phyloP scores from a whole-genome alignment of 2,888 invertebrate species.

The Sarcophaga variegata region DNA sequence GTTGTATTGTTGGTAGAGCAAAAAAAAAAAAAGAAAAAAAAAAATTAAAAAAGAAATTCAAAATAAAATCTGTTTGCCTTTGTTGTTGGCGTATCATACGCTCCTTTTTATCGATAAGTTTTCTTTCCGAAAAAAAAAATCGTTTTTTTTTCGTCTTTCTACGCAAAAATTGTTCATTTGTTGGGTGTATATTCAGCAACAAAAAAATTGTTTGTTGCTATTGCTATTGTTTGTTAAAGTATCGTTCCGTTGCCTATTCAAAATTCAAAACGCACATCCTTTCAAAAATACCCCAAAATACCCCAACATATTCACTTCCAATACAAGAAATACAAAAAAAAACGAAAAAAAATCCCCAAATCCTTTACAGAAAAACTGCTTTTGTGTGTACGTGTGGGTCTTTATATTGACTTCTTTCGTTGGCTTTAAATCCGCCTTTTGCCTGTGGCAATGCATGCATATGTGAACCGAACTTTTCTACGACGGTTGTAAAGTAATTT shows the following conservation, averaged over 20 bases:
- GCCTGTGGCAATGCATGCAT: constrained; percentile 12
- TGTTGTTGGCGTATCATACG: not conserved
- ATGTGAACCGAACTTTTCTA: not conserved
- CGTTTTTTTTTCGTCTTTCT: too few relatives aligned
- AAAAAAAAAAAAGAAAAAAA: too few relatives aligned
- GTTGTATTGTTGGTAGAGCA: not conserved
- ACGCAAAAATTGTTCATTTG: too few relatives aligned
- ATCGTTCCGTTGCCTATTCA: constrained; percentile 41
- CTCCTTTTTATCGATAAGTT: not conserved
- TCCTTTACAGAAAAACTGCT: not conserved
- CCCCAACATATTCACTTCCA: not conserved
- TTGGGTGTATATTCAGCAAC: not conserved
- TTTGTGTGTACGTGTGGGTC: constrained; percentile 46
- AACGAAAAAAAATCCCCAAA: not conserved
- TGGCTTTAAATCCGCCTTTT: not conserved
- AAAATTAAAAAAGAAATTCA: not conserved
- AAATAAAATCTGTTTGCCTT: not conserved
- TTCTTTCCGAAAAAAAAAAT: not conserved
- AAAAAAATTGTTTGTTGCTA: not conserved
- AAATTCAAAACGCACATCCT: constrained; percentile 47
- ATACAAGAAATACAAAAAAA: constrained; percentile 4
- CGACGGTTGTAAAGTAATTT: too few relatives aligned
- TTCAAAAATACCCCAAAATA: not conserved
- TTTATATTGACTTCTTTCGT: constrained; percentile 53
- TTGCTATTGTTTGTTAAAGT: constrained; percentile 25